A percentile compares a stretch with the other conserved stretches of the same genome.
phyloP scores from a whole-genome alignment of 1,140 invertebrate species.

The Hormaphis cornu region DNA sequence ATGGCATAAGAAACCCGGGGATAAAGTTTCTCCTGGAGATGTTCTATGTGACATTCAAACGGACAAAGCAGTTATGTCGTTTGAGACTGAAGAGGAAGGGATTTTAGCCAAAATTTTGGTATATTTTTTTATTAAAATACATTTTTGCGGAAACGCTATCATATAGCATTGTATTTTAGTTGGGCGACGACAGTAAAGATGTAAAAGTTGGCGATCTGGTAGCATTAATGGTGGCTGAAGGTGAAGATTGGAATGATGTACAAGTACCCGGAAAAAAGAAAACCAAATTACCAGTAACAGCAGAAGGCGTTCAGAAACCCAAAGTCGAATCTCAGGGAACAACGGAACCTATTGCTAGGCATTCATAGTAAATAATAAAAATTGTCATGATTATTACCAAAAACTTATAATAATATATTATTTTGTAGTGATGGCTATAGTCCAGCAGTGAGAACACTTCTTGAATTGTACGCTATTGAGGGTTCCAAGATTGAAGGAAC shows the following conservation, averaged over 20 bases:
- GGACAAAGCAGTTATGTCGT: slow-evolving; percentile 99
- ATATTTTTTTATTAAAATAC: background rate
- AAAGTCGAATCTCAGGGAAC: background rate
- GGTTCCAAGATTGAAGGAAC: slow-evolving; percentile 46
- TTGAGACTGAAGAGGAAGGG: slow-evolving; percentile 97
- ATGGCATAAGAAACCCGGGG: slow-evolving; percentile 97
- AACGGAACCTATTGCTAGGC: background rate
- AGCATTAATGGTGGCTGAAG: slow-evolving; percentile 76
- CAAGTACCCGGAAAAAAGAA: slow-evolving; percentile 54
- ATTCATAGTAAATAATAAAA: slow-evolving; percentile 19
- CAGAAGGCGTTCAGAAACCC: slow-evolving; percentile 39
- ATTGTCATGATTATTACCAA: background rate
- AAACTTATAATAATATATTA: background rate
- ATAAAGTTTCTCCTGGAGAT: slow-evolving; percentile 69
- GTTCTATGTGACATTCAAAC: slow-evolving; percentile 98
- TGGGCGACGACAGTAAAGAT: slow-evolving; percentile 68
- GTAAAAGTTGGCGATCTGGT: slow-evolving; percentile 76
- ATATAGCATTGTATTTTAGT: slow-evolving; percentile 21
- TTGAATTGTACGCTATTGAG: slow-evolving; percentile 52
- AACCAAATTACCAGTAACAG: slow-evolving; percentile 19
- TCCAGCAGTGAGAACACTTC: slow-evolving; percentile 53
- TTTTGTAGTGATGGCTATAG: slow-evolving; percentile 44
- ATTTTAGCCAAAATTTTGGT: slow-evolving; percentile 89
- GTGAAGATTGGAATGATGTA: slow-evolving; percentile 61
- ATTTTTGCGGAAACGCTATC: background rate